A percentile compares a stretch with the other conserved stretches of the same genome.
Conservation (phyloP, 2,113 vertebrate species). For the Paracanthobrama guichenoti region DNA sequence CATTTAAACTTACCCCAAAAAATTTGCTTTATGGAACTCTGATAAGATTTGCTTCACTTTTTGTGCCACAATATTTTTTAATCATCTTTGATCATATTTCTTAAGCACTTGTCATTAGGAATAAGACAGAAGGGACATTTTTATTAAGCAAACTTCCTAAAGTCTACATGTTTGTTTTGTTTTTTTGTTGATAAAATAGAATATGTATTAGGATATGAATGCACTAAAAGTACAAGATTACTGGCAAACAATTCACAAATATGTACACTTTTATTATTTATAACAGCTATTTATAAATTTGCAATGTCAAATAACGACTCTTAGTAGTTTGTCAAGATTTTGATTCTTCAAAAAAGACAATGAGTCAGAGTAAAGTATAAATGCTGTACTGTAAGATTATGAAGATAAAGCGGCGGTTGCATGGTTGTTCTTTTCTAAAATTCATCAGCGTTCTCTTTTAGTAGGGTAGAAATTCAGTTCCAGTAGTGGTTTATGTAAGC, state of each 20-base stretch:
- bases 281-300: constrained; percentile 26
- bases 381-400: constrained; percentile 25
- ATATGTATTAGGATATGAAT: constrained; percentile 37
- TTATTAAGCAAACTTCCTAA: constrained; percentile 4
- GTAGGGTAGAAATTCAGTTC: not conserved
- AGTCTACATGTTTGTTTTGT: not conserved
- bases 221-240: constrained; percentile 35
- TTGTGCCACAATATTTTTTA: not conserved
- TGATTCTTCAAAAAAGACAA: not conserved
- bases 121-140: not conserved
- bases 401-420: not conserved
- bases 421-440: not conserved
- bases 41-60: not conserved
- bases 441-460: constrained; percentile 16
- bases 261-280: constrained; percentile 47
- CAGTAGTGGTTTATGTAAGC: not conserved
- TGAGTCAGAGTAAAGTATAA: constrained; percentile 15
- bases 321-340: constrained; percentile 17
- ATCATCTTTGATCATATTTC: not conserved
- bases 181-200: constrained; percentile 21
- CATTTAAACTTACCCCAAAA: not conserved
- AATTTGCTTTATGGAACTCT: not conserved
- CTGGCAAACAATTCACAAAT: constrained; percentile 25
- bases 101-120: not conserved
- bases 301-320: constrained; percentile 12